Percentiles rank a stretch among this genome's conserved stretches.
Conservation (phyloP, 2,797 vertebrate species). For the Gallinago solitaria region DNA sequence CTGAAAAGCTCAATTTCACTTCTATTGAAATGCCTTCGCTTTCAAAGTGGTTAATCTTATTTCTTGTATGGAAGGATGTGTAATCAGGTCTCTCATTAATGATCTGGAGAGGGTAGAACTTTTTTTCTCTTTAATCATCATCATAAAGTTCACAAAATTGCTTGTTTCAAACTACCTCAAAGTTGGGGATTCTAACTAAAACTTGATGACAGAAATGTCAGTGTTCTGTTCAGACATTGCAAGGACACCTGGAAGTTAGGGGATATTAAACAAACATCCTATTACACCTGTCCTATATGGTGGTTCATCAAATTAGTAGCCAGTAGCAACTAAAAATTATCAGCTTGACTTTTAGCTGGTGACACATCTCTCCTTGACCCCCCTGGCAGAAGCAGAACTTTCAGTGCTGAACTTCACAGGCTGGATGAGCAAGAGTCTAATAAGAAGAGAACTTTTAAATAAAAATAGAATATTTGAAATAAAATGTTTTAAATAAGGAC, state of each 20-base stretch:
- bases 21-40: slow-evolving; percentile 58
- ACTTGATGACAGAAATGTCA: neutral
- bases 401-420: neutral
- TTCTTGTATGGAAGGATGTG: slow-evolving; percentile 39
- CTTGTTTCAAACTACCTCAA: neutral
- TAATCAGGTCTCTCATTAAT: slow-evolving; percentile 11
- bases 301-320: neutral
- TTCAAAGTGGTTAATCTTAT: slow-evolving; percentile 49
- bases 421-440: neutral
- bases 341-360: neutral
- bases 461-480: slow-evolving; percentile 1
- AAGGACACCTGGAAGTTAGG: neutral
- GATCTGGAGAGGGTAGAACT: slow-evolving; percentile 32
- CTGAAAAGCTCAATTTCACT: slow-evolving; percentile 62
- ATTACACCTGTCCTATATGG: neutral
- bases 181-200: neutral
- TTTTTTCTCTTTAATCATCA: neutral
- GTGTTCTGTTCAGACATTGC: neutral
- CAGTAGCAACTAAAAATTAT: neutral
- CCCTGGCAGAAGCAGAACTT: neutral
- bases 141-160: neutral
- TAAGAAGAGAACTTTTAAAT: neutral
- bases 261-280: neutral
- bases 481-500: neutral
- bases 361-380: neutral